Evolutionary conservation across 2,113 vertebrate species (phyloP).

Genomic region (Uropsilus gracilis): DNA sequence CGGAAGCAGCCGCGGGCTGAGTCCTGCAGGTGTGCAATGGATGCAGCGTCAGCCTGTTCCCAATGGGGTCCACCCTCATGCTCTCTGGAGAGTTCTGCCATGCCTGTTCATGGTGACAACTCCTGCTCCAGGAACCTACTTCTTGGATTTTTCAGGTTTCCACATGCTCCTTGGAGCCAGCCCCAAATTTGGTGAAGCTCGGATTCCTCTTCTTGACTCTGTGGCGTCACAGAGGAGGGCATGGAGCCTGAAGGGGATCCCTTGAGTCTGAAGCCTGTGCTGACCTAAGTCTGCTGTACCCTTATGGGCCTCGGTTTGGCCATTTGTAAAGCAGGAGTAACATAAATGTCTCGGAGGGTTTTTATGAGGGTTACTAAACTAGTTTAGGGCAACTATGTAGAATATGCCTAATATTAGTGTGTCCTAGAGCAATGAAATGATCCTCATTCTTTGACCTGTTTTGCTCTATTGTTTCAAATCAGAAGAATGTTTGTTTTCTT

Average conservation of each 20-base stretch:
- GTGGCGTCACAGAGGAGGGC: neutral
- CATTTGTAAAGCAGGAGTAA: neutral
- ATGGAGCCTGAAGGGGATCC: neutral
- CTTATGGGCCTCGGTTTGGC: neutral
- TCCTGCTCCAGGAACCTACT: neutral
- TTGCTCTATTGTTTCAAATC: neutral
- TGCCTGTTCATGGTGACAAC: neutral
- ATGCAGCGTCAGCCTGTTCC: neutral
- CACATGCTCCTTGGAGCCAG: neutral
- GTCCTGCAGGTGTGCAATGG: no score
- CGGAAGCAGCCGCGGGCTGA: neutral
- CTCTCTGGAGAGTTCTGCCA: neutral
- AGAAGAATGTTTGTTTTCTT: neutral
- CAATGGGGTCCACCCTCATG: neutral
- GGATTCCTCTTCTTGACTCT: neutral
- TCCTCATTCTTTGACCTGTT: neutral
- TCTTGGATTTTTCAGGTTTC: neutral
- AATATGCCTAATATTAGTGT: neutral
- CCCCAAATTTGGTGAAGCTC: neutral
- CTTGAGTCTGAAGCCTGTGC: neutral
- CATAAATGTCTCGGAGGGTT: neutral
- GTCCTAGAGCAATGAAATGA: neutral
- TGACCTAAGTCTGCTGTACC: neutral
- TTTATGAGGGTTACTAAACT: neutral
- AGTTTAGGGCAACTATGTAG: neutral